Conservation (phyloP, 2,888 invertebrate genomes). For the Pollenia griseotomentosa region DNA sequence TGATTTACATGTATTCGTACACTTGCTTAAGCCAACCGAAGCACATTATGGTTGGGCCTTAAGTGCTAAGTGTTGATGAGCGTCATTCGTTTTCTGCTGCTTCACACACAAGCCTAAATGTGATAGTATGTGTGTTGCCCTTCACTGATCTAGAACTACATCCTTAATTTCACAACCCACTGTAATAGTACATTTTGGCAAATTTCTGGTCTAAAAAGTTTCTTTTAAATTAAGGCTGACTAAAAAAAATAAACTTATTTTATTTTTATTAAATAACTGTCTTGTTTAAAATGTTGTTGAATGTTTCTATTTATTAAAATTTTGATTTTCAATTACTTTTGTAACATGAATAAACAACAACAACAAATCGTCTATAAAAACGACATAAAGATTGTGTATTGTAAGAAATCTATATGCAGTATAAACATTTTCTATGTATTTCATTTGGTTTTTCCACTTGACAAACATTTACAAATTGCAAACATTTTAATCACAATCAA, state of each 20-base stretch:
- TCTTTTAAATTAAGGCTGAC: no score
- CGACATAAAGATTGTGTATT: neutral
- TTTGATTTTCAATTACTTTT: conserved; percentile 56
- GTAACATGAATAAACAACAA: conserved; percentile 49
- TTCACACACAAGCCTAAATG: no score
- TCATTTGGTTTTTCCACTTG: conserved; percentile 74
- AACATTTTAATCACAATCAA: conserved; percentile 78
- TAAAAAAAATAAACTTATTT: neutral
- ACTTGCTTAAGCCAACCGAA: no score
- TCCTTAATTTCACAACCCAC: no score
- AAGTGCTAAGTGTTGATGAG: no score
- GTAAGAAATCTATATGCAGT: conserved; percentile 14
- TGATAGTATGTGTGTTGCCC: no score
- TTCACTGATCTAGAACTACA: no score
- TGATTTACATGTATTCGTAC: no score
- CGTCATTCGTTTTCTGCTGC: no score
- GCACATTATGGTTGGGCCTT: no score
- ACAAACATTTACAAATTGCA: conserved; percentile 80
- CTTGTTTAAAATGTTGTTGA: neutral
- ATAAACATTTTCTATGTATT: conserved; percentile 32
- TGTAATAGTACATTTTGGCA: no score
- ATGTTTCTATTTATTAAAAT: neutral
- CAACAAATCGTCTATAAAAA: conserved; percentile 43
- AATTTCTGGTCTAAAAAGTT: no score
- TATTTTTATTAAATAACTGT: neutral